Conservation (phyloP, 2,888 invertebrate species). For the Pollenia griseotomentosa region DNA sequence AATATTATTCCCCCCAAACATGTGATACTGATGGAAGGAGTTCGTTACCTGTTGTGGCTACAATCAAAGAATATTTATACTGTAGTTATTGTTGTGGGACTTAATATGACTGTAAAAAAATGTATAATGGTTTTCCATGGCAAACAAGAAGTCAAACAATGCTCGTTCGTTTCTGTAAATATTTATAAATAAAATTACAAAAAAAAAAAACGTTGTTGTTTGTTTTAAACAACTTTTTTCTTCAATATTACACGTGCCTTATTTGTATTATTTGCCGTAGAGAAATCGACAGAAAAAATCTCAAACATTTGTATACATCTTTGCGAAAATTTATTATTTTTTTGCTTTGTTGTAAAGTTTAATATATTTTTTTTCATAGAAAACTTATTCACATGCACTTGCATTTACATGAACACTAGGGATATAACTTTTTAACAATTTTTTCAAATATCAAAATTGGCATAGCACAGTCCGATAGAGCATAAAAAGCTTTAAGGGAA, state of each 20-base stretch:
- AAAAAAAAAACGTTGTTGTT: neutral
- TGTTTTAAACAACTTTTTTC: constrained; percentile 15
- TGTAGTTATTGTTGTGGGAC: constrained; percentile 37
- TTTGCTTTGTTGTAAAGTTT: neutral
- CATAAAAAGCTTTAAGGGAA: too few relatives aligned
- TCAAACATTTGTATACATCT: neutral
- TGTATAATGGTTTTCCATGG: neutral
- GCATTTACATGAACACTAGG: too few relatives aligned
- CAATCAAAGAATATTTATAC: constrained; percentile 48
- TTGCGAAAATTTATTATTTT: constrained; percentile 1
- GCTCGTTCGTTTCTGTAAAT: constrained; percentile 13
- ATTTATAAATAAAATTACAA: too few relatives aligned
- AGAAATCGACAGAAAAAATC: constrained; percentile 15
- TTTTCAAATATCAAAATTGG: too few relatives aligned
- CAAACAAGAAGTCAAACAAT: constrained; percentile 30
- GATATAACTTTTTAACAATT: too few relatives aligned
- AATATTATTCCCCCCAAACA: constrained; percentile 6
- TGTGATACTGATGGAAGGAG: neutral
- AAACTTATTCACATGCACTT: too few relatives aligned
- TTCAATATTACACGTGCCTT: constrained; percentile 32
- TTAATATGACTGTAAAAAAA: neutral
- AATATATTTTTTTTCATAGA: neutral
- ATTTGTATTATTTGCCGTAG: neutral
- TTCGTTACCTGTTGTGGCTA: constrained; percentile 36
- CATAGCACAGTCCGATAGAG: too few relatives aligned